Percentiles rank a stretch among this genome's conserved stretches.
phyloP scores from a whole-genome alignment of 2,888 invertebrate species.

The Apamea anceps region DNA sequence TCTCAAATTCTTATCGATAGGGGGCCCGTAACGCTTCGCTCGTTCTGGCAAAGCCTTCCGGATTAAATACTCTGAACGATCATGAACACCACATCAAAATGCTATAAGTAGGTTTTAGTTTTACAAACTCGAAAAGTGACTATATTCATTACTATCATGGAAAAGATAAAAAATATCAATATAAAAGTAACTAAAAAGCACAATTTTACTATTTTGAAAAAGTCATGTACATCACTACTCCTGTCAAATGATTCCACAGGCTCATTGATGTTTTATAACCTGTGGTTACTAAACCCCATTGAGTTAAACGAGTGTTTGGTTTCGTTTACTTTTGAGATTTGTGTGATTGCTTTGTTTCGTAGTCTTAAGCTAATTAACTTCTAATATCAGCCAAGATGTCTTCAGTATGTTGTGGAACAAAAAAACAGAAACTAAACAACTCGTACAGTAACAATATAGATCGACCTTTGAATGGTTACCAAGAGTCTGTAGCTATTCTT shows the following conservation, averaged over 20 bases:
- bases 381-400: slow-evolving; percentile 91
- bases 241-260: slow-evolving; percentile 43
- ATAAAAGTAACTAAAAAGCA: not conserved
- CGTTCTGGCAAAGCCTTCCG: not conserved
- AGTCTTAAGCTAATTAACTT: slow-evolving; percentile 70
- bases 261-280: slow-evolving; percentile 42
- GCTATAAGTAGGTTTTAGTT: not conserved
- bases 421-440: slow-evolving; percentile 97
- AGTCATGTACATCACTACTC: slow-evolving; percentile 31
- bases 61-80: not conserved
- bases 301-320: slow-evolving; percentile 74
- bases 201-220: not conserved
- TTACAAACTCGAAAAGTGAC: not conserved
- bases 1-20: not conserved
- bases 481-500: slow-evolving; percentile 93
- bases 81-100: not conserved
- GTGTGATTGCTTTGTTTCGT: slow-evolving; percentile 76
- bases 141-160: no score
- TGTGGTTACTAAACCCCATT: slow-evolving; percentile 69
- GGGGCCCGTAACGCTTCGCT: not conserved
- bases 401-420: slow-evolving; percentile 97
- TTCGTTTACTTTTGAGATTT: slow-evolving; percentile 79
- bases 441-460: slow-evolving; percentile 90
- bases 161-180: no score
- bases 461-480: slow-evolving; percentile 89